phyloP scores from a whole-genome alignment of 2,888 invertebrate genomes.

The Campoplex nolae region DNA sequence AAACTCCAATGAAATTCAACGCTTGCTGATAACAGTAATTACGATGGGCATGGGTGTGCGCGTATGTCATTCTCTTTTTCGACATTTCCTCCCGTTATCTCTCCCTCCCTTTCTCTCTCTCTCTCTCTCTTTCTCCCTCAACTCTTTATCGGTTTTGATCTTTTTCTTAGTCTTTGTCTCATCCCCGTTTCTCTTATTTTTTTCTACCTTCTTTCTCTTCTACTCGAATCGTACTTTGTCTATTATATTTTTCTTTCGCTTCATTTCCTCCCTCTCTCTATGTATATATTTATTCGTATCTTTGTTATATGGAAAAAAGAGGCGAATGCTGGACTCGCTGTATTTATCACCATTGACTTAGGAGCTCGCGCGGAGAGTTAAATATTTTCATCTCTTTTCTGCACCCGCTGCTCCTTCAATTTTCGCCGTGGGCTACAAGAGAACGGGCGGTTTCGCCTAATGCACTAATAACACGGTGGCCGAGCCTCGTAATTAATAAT shows the following conservation, averaged over 20 bases:
- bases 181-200: not conserved
- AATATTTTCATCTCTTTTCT: constrained; percentile 65
- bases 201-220: not conserved
- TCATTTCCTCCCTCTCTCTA: not conserved
- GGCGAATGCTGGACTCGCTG: constrained; percentile 69
- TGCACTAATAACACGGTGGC: constrained; percentile 84
- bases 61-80: constrained; percentile 78
- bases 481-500: constrained; percentile 82
- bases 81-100: not conserved
- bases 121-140: constrained; percentile 16
- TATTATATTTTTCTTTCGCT: not conserved
- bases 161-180: not conserved
- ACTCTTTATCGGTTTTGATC: not conserved
- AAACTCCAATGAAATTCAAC: constrained; percentile 63
- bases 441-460: constrained; percentile 82
- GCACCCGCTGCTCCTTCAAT: constrained; percentile 70
- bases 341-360: constrained; percentile 81
- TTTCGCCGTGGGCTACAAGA: constrained; percentile 74
- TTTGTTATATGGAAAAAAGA: constrained; percentile 42
- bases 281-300: not conserved
- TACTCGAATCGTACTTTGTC: not conserved
- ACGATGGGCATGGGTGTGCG: constrained; percentile 75
- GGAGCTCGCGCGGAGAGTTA: constrained; percentile 65
- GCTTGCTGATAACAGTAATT: constrained; percentile 82
- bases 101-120: constrained; percentile 12